phyloP scores from a whole-genome alignment of 2,888 invertebrate genomes.

The Apodemia mormo region DNA sequence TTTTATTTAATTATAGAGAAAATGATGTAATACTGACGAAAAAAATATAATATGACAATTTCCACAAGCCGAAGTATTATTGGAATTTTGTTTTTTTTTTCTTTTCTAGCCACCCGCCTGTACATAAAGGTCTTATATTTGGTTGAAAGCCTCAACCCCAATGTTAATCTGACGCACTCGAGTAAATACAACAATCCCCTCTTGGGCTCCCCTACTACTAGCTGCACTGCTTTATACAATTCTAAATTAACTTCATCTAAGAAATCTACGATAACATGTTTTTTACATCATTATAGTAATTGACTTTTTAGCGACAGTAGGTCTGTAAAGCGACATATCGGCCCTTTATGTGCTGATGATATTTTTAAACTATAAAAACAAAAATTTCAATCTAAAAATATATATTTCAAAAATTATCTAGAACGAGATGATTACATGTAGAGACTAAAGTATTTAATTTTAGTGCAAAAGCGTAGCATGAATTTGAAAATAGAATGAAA shows the following conservation, averaged over 20 bases:
- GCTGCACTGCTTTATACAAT: background rate
- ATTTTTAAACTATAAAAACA: conserved; percentile 55
- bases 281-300: too few relatives aligned
- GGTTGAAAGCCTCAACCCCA: too few relatives aligned
- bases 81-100: too few relatives aligned
- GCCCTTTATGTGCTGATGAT: conserved; percentile 57
- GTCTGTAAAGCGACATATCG: conserved; percentile 55
- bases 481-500: conserved; percentile 6
- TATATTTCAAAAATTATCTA: conserved; percentile 53
- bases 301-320: conserved; percentile 37
- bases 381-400: conserved; percentile 45
- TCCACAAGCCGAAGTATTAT: too few relatives aligned
- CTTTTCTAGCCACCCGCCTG: too few relatives aligned
- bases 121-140: too few relatives aligned
- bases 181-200: too few relatives aligned
- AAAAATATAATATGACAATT: too few relatives aligned
- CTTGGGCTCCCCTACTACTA: background rate
- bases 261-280: too few relatives aligned
- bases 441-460: conserved; percentile 24
- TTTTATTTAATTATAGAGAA: too few relatives aligned
- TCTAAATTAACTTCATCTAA: background rate
- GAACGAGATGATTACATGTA: conserved; percentile 32
- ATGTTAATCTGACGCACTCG: too few relatives aligned
- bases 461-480: conserved; percentile 32
- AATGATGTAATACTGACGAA: too few relatives aligned